These are phyloP conservation scores for Capitella teleta DNA, from an alignment of 1,140 invertebrate species.

Conservation along the genomic window DNA sequence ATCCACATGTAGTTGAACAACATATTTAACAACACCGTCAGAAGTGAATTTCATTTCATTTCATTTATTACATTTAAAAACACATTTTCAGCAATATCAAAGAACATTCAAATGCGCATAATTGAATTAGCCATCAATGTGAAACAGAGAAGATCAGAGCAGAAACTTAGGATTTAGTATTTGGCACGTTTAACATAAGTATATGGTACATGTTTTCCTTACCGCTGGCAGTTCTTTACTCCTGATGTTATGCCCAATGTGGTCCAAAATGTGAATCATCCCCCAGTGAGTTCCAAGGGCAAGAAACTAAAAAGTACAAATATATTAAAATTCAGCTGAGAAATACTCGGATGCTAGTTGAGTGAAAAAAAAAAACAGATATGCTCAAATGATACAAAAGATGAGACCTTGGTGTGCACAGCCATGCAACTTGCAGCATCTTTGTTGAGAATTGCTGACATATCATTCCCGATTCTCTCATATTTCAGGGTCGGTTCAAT, in stretches of 20 bases:
- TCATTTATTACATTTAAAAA: no score
- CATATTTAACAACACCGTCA: background rate
- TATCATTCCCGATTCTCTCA: conserved; percentile 73
- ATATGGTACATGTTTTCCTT: conserved; percentile 14
- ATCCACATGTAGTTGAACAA: conserved; percentile 3
- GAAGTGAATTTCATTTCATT: background rate
- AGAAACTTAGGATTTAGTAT: background rate
- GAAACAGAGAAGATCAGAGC: background rate
- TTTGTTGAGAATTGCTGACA: conserved; percentile 70
- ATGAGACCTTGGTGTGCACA: conserved; percentile 72
- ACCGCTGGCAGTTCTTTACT: conserved; percentile 58
- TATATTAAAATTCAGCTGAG: background rate
- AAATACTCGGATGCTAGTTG: background rate
- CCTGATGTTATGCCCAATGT: conserved; percentile 73
- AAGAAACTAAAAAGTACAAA: conserved; percentile 59
- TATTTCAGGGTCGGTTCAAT: conserved; percentile 84
- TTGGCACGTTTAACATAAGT: background rate
- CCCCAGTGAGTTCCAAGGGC: conserved; percentile 86
- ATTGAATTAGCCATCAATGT: background rate
- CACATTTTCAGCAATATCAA: no score
- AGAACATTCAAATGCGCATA: no score
- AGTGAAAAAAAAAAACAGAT: background rate
- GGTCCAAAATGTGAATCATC: conserved; percentile 76
- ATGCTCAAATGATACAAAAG: background rate
- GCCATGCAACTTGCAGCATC: conserved; percentile 84